phyloP scores from a whole-genome alignment of 2,888 invertebrate genomes.

The Tigriopus californicus region DNA sequence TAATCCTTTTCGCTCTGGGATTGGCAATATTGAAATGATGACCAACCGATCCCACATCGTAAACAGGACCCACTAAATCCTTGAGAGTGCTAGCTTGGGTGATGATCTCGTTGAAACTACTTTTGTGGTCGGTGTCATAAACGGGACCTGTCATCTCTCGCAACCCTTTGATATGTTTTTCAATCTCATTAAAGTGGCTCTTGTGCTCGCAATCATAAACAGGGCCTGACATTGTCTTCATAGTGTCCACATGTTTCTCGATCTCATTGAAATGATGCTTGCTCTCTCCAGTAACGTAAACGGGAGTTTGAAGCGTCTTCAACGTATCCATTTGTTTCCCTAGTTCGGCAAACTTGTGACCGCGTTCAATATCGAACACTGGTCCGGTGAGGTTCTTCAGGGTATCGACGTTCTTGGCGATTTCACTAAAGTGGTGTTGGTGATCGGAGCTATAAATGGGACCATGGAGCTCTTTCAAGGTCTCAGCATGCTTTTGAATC shows the following conservation, averaged over 20 bases:
- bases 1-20: not conserved
- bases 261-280: constrained; percentile 9
- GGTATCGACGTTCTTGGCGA: not conserved
- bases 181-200: constrained; percentile 8
- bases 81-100: not conserved
- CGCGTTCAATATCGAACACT: constrained; percentile 3
- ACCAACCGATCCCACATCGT: not conserved
- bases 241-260: not conserved
- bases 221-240: constrained; percentile 10
- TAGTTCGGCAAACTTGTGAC: constrained; percentile 11
- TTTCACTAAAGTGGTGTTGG: not conserved
- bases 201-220: constrained; percentile 7
- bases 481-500: not conserved
- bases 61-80: constrained; percentile 6
- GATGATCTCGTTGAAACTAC: constrained; percentile 10
- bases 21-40: constrained; percentile 3
- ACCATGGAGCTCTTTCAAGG: not conserved
- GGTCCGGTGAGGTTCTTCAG: constrained; percentile 7
- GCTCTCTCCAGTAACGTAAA: not conserved
- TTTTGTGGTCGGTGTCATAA: constrained; percentile 1
- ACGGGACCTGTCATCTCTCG: constrained; percentile 9
- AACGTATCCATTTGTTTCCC: not conserved
- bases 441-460: constrained; percentile 10
- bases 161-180: not conserved
- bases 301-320: not conserved